These are phyloP conservation scores for Enteromius unitaeniatus DNA, from an alignment of 2,797 vertebrate genomes.

Conservation along the genomic window DNA sequence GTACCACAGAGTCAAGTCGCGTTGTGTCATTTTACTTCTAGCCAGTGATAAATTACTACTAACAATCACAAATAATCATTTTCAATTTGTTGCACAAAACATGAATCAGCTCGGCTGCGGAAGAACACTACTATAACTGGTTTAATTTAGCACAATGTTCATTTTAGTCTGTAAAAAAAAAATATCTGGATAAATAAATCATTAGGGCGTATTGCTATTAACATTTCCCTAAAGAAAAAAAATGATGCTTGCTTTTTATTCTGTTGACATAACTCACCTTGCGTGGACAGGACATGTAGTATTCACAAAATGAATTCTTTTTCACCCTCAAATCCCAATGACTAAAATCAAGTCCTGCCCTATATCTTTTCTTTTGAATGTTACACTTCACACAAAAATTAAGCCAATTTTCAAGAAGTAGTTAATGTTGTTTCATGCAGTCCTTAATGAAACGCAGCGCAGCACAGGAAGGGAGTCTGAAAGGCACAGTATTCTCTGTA, in stretches of 20 bases:
- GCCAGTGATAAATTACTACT: neutral
- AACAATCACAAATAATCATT: neutral
- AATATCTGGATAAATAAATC: rapidly evolving
- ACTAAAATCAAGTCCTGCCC: neutral
- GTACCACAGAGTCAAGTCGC: neutral
- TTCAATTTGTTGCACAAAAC: neutral
- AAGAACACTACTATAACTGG: neutral
- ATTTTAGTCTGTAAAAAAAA: neutral
- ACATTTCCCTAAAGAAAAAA: neutral
- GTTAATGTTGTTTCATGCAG: neutral
- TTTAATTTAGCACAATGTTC: neutral
- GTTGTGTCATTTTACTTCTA: neutral
- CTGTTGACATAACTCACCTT: neutral
- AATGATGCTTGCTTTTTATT: neutral
- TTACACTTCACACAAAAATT: neutral
- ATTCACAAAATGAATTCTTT: neutral
- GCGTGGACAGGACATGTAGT: neutral
- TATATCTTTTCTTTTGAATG: neutral
- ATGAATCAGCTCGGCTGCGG: neutral
- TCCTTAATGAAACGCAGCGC: constrained; percentile 15
- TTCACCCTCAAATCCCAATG: neutral
- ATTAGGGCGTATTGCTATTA: neutral
- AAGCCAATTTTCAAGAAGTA: neutral
- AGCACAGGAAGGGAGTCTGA: neutral
- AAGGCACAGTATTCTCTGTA: neutral